Conservation (phyloP, 2,888 invertebrate genomes). For the Sceliomorpha sp. region DNA sequence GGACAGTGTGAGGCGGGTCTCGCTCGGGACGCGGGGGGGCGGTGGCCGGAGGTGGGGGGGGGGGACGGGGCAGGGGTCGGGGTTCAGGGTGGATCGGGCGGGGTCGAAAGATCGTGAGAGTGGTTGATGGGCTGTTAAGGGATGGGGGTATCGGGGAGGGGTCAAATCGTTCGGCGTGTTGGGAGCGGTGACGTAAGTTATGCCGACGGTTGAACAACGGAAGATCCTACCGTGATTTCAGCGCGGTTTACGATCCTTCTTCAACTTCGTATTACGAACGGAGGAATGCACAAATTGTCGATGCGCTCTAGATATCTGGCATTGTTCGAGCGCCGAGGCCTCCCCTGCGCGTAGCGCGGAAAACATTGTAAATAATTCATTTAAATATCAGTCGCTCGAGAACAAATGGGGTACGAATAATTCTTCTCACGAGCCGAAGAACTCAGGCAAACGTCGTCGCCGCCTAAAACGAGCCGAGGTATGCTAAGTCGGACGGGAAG, state of each 20-base stretch:
- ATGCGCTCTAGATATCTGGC: constrained; percentile 22
- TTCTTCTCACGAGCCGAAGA: background rate
- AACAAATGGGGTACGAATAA: constrained; percentile 1
- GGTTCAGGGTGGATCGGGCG: constrained; percentile 25
- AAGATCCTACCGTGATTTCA: constrained; percentile 34
- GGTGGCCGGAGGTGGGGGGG: background rate
- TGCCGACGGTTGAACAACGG: constrained; percentile 42
- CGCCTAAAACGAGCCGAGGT: background rate
- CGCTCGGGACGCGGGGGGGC: too few species aligned
- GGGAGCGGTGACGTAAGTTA: constrained; percentile 48
- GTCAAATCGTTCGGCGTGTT: constrained; percentile 41
- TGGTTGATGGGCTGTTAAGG: constrained; percentile 69
- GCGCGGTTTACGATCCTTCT: constrained; percentile 37
- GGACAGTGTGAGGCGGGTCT: too few species aligned
- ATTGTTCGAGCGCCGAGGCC: constrained; percentile 6
- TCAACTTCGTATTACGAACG: constrained; percentile 16
- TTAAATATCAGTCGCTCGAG: background rate
- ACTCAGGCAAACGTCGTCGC: too few species aligned
- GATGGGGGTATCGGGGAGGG: constrained; percentile 55
- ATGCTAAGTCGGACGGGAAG: background rate
- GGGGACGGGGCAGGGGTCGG: constrained; percentile 5
- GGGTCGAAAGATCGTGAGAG: constrained; percentile 58
- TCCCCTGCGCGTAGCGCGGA: background rate
- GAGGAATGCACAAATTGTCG: constrained; percentile 28
- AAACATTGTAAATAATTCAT: constrained; percentile 6